Base-by-base conservation (phyloP, 1,140 invertebrate genomes). In the Eumeta japonica region DNA sequence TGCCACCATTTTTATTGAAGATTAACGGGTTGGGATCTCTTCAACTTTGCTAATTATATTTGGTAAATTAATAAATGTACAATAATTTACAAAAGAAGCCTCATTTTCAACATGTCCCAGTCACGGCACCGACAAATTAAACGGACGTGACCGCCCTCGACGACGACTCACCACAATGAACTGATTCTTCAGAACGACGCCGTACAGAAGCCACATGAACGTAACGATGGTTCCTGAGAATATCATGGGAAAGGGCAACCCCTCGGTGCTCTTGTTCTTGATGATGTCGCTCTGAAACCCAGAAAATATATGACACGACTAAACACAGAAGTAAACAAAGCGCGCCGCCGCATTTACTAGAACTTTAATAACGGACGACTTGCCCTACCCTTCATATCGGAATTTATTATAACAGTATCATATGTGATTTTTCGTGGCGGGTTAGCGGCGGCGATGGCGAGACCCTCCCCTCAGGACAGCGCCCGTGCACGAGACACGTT, bases 111-210 rank as follows among this genome's bases (percentile, higher is more conserved):
- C n/a, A n/a, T n/a, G n/a, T n/a, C n/a, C n/a, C n/a, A n/a, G n/a
- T n/a, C n/a, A n/a, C n/a, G n/a, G n/a, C n/a, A n/a, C n/a, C n/a
- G n/a, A n/a, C n/a, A n/a, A n/a, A n/a, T n/a, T n/a, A n/a, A n/a
- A n/a, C n/a, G n/a, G n/a, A n/a, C n/a, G n/a, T n/a, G n/a, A n/a
- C n/a, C n/a, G n/a, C n/a, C n/a, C n/a, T n/a, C n/a, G n/a, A n/a
- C n/a, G n/a, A n/a, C n/a, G n/a, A 82, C 84, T 82, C 76, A 92
- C 87, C 48, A 90, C 79, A 47, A 92, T 78, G 60, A 91, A 90
- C 39, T 70, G 53, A 60, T 93, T 89, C 31, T 81, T 74, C 38
- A 91, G 81, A 30, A 90, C 84, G 36, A 89, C 75, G 7, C 88
- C 90, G 62, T 92, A 92, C 0, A 91, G 50, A 28, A 89, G 67